Conservation (phyloP, 2,888 invertebrate species). For the Crioceris asparagi region DNA sequence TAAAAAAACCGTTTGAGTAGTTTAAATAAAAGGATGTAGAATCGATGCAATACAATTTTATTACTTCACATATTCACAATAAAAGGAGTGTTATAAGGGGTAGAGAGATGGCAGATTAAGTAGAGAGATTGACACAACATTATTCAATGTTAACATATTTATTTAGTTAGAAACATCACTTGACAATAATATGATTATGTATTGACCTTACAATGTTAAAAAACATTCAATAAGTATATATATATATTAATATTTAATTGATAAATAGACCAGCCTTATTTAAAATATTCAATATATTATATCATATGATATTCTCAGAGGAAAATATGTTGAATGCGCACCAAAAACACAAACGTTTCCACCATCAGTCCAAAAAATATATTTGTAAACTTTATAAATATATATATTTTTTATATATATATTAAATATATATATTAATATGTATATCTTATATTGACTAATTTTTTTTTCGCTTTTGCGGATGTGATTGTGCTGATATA, state of each 20-base stretch:
- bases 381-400: conserved; percentile 30
- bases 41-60: too few species aligned
- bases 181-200: conserved; percentile 31
- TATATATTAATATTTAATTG: conserved; percentile 20
- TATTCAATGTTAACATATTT: conserved; percentile 28
- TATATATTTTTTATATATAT: conserved; percentile 19
- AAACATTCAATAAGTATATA: conserved; percentile 28
- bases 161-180: conserved; percentile 36
- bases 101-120: too few species aligned
- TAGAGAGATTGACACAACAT: too few species aligned
- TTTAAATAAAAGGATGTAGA: too few species aligned
- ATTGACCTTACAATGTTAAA: conserved; percentile 29
- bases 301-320: conserved; percentile 26
- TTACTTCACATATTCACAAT: too few species aligned
- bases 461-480: conserved; percentile 24
- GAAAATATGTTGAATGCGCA: conserved; percentile 26
- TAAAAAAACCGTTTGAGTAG: too few species aligned
- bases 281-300: conserved; percentile 16
- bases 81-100: too few species aligned
- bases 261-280: conserved; percentile 34
- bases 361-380: conserved; percentile 36
- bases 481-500: conserved; percentile 30
- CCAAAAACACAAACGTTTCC: conserved; percentile 34
- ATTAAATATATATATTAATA: conserved; percentile 17
- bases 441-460: conserved; percentile 22